A percentile compares a stretch with the other conserved stretches of the same genome.
phyloP scores from a whole-genome alignment of 92 coral and sea anemone species.

The Zoanthus solanderi region DNA sequence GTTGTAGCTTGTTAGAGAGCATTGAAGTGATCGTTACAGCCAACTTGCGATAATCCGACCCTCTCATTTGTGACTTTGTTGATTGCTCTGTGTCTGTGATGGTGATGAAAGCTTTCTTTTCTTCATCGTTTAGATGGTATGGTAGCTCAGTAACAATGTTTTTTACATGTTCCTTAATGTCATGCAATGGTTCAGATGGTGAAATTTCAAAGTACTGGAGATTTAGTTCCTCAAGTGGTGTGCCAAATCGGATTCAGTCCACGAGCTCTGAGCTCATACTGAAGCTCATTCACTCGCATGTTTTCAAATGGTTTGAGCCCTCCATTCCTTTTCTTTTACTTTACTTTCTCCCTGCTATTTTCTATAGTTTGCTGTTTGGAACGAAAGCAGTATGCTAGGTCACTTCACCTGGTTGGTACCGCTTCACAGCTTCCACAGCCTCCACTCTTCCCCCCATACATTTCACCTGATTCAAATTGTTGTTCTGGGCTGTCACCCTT shows the following conservation, averaged over 20 bases:
- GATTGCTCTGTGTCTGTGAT: not conserved
- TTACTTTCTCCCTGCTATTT: not conserved
- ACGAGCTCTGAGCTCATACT: too few relatives aligned
- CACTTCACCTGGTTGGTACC: too few relatives aligned
- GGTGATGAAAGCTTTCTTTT: not conserved
- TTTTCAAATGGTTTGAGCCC: too few relatives aligned
- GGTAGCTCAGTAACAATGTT: not conserved
- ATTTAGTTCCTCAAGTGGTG: not conserved
- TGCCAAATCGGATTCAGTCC: too few relatives aligned
- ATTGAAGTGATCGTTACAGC: not conserved
- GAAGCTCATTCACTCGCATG: too few relatives aligned
- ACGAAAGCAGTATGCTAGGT: constrained; percentile 6
- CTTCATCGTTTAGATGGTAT: not conserved
- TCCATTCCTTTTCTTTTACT: not conserved
- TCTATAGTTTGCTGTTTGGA: not conserved
- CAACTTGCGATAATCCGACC: not conserved
- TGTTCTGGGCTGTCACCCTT: constrained; percentile 17
- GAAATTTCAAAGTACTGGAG: not conserved
- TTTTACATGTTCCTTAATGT: not conserved
- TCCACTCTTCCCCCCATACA: constrained; percentile 47
- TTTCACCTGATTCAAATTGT: constrained; percentile 63
- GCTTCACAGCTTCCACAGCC: constrained; percentile 33
- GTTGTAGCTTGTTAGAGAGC: not conserved
- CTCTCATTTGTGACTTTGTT: too few relatives aligned
- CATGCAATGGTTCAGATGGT: not conserved